Conservation (phyloP, 2,113 vertebrate genomes). For the Arizona elegans region DNA sequence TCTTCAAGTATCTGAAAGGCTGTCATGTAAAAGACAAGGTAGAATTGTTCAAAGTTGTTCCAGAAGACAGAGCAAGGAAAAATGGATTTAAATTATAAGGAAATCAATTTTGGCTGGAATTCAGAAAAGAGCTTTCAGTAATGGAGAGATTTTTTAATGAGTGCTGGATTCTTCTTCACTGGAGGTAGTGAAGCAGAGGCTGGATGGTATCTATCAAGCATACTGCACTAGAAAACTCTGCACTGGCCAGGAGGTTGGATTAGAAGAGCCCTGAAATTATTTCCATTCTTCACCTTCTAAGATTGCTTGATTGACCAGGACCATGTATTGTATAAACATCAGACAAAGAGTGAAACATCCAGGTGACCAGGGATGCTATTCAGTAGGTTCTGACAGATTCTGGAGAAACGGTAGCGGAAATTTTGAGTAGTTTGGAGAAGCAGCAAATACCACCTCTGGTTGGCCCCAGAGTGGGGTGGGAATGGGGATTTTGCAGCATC, state of each 20-base stretch:
- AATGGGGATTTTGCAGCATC: too few relatives aligned
- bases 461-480: too few relatives aligned
- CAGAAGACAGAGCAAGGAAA: not conserved
- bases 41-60: not conserved
- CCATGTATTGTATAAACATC: not conserved
- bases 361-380: too few relatives aligned
- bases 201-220: not conserved
- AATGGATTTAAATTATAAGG: not conserved
- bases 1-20: not conserved
- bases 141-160: not conserved
- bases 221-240: not conserved
- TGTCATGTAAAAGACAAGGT: not conserved
- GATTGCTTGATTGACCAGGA: not conserved
- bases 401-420: too few relatives aligned
- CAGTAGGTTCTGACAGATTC: too few relatives aligned
- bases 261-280: not conserved
- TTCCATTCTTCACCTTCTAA: not conserved
- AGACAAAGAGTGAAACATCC: not conserved
- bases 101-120: not conserved
- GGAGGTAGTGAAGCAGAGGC: not conserved
- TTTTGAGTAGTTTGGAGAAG: too few relatives aligned
- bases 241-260: not conserved
- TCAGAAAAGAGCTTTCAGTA: not conserved
- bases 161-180: not conserved
- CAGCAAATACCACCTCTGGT: too few relatives aligned